Conservation (phyloP, 2,888 invertebrate genomes). For the Harmothoe impar region DNA sequence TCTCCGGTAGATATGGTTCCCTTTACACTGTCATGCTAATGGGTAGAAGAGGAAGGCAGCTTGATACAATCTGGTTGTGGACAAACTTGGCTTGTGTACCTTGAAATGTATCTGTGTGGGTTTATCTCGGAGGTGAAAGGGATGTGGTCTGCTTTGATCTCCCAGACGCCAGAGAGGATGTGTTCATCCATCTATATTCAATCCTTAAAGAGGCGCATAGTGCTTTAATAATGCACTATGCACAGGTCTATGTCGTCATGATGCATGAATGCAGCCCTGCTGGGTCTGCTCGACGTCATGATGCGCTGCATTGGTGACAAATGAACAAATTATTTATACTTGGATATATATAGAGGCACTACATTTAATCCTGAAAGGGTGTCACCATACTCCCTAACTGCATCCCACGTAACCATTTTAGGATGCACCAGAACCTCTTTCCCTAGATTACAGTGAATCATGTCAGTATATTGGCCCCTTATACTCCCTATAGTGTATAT, state of each 20-base stretch:
- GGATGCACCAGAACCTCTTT: too few species aligned
- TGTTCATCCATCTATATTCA: background rate
- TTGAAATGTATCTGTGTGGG: background rate
- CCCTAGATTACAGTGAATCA: too few species aligned
- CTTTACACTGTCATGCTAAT: background rate
- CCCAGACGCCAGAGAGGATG: background rate
- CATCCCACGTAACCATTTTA: too few species aligned
- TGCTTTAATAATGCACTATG: too few species aligned
- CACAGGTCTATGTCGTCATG: too few species aligned
- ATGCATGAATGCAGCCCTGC: too few species aligned
- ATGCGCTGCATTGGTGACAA: background rate
- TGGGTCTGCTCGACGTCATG: background rate
- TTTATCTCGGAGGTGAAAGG: conserved; percentile 11
- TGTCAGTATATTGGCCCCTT: too few species aligned
- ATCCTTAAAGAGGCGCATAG: background rate
- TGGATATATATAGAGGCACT: background rate
- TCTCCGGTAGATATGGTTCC: background rate
- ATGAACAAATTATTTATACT: background rate
- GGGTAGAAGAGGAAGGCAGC: background rate
- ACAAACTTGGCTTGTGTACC: background rate
- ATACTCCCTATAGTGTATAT: too few species aligned
- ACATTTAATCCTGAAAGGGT: too few species aligned
- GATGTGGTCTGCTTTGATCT: conserved; percentile 4
- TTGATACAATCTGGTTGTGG: background rate
- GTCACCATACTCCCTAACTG: background rate